phyloP scores from a whole-genome alignment of 1,140 invertebrate species.

The Atta colombica region DNA sequence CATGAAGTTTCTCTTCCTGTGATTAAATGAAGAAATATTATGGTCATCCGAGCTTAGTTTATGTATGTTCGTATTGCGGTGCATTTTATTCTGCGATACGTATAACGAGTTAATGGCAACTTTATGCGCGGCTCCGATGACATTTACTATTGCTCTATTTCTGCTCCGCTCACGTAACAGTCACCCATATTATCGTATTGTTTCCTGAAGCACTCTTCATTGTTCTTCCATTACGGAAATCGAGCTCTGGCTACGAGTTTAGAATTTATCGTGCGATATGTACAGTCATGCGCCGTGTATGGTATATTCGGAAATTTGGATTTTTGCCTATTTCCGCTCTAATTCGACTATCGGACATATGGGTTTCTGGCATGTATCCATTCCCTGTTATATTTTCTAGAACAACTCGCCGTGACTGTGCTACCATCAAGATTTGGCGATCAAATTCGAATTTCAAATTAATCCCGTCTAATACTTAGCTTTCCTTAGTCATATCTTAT shows the following conservation, averaged over 20 bases:
- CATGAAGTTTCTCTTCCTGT: slow-evolving; percentile 34
- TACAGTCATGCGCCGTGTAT: slow-evolving; percentile 10
- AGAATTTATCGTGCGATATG: slow-evolving; percentile 43
- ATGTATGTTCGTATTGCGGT: slow-evolving; percentile 48
- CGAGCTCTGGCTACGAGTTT: slow-evolving; percentile 29
- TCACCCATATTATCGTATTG: slow-evolving; percentile 34
- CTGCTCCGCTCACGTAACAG: slow-evolving; percentile 19
- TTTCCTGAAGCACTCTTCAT: slow-evolving; percentile 51
- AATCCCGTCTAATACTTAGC: slow-evolving; percentile 49
- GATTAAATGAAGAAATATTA: slow-evolving; percentile 53
- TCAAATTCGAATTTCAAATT: slow-evolving; percentile 72
- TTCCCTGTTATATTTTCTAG: slow-evolving; percentile 60
- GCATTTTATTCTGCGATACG: slow-evolving; percentile 53
- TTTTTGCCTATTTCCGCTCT: slow-evolving; percentile 73
- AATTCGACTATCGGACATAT: slow-evolving; percentile 57
- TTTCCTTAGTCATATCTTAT: background rate
- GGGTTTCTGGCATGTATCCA: slow-evolving; percentile 74
- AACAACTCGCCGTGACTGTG: slow-evolving; percentile 53
- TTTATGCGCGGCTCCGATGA: slow-evolving; percentile 65
- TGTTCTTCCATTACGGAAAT: slow-evolving; percentile 59
- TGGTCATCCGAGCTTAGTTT: slow-evolving; percentile 46
- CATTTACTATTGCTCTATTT: slow-evolving; percentile 62
- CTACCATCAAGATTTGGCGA: slow-evolving; percentile 68
- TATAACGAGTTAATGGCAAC: slow-evolving; percentile 46
- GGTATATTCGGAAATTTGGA: slow-evolving; percentile 73